Percentiles rank a stretch among this genome's conserved stretches.
Conservation (phyloP, 2,888 invertebrate genomes). For the Mermis nigrescens region DNA sequence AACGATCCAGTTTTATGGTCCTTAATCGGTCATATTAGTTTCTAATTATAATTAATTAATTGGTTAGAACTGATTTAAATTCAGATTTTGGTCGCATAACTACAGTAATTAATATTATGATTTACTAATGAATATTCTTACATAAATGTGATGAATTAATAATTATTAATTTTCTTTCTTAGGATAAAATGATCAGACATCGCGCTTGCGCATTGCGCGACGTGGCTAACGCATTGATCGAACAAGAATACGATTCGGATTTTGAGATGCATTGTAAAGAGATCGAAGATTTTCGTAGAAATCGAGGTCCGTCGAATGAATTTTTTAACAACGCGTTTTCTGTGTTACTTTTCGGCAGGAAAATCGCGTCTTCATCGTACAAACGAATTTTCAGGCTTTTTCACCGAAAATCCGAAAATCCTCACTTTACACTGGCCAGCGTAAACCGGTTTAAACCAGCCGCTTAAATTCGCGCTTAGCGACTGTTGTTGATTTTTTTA, state of each 20-base stretch:
- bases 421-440: not conserved
- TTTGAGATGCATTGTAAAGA: conserved; percentile 60
- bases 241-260: conserved; percentile 69
- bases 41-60: not conserved
- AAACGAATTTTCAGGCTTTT: no score
- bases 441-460: not conserved
- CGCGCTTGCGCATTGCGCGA: conserved; percentile 65
- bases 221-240: conserved; percentile 62
- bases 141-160: not conserved
- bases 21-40: not conserved
- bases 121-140: not conserved
- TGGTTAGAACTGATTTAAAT: not conserved
- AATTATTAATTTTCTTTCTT: conserved; percentile 10
- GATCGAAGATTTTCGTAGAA: conserved; percentile 43
- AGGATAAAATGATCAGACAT: conserved; percentile 46
- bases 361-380: not conserved
- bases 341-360: not conserved
- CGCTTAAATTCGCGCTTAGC: no score
- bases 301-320: conserved; percentile 26
- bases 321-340: not conserved
- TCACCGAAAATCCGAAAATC: not conserved
- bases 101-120: not conserved
- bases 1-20: not conserved
- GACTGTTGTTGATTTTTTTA: no score
- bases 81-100: not conserved